Base-by-base conservation (phyloP, 2,888 invertebrate genomes). In the Drosophila austrosaltans region DNA sequence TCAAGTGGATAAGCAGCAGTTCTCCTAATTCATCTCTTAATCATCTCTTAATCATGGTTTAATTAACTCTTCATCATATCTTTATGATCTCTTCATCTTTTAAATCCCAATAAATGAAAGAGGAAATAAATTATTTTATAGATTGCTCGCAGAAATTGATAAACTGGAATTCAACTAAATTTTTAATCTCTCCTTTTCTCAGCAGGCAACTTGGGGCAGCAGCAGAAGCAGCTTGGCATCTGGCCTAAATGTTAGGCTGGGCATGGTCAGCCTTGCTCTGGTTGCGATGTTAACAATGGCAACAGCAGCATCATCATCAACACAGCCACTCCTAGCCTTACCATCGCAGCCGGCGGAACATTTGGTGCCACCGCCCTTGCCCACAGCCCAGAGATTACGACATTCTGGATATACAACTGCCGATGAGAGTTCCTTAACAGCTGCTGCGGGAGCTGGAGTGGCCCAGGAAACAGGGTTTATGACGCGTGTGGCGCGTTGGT, bases 401-500 rank as follows among this genome's bases (percentile, higher is more conserved):
- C 77, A 75, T 39, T 66, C 77, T 0, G 72, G 77, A 40, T 79
- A 69, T 56, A 20, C 77, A 6, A 16, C 48, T 25, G 12, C 10
- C 3, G 48, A 16, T 10, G 48, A 48, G 48, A 10, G 16, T 6
- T 42, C 42, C 6, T 16, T 5, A 16, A 4, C 71, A 66, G 30
- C 25, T 10, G 16, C 4, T 53, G 10, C 70, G 40, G 16, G n/a
- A 10, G 7, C 7, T 57, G 1, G 30, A 69, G 1, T 7, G 1
- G 12, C 66, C 0, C 70, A 40, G 25, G 69, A 75, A 0, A 44
- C 66, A 0, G 91, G 92, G 36, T 90, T 92, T 71, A 91, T 92
- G 90, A 90, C 91, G 64, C 88, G 92, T 59, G 89, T 93, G 66
- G 92, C 92, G 28, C 86, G 91, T 63, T 93, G 92, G 92, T 91